Percentiles rank a stretch among this genome's conserved stretches.
These are phyloP conservation scores for Eublepharis macularius DNA, from an alignment of 2,113 vertebrate species.

Conservation along the genomic window DNA sequence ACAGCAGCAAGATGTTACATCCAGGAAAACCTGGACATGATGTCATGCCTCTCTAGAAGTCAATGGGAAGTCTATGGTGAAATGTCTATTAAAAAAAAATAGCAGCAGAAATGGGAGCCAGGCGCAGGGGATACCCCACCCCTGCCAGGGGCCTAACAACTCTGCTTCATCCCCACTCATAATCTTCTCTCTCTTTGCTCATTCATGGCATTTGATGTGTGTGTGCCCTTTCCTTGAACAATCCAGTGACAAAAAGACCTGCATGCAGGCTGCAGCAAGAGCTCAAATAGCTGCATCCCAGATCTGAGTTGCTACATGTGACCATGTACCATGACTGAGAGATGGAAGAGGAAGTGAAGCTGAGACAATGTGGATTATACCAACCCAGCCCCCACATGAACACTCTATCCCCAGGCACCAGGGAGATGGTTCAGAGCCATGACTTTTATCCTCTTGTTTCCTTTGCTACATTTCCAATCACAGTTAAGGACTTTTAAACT, in stretches of 20 bases:
- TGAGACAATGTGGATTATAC: too few relatives aligned
- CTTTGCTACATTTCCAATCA: neutral
- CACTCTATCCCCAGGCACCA: neutral
- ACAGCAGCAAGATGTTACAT: too few relatives aligned
- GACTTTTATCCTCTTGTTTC: neutral
- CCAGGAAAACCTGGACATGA: too few relatives aligned
- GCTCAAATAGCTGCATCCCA: neutral
- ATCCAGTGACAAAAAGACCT: neutral
- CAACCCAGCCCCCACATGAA: too few relatives aligned
- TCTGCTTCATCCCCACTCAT: neutral
- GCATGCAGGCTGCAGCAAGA: too few relatives aligned
- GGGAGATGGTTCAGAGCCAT: neutral
- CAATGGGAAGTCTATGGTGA: too few relatives aligned
- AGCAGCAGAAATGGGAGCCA: too few relatives aligned
- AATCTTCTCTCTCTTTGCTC: neutral
- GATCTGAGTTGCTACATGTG: neutral
- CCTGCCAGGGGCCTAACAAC: too few relatives aligned
- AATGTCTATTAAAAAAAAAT: too few relatives aligned
- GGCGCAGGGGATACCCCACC: too few relatives aligned
- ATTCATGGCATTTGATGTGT: neutral
- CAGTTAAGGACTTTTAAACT: neutral
- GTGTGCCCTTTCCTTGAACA: neutral
- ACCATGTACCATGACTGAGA: neutral
- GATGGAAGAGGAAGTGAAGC: neutral
- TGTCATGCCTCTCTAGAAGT: too few relatives aligned